These are phyloP conservation scores for Uromys caudimaculatus DNA, from an alignment of 2,797 vertebrate genomes.

Conservation along the genomic window DNA sequence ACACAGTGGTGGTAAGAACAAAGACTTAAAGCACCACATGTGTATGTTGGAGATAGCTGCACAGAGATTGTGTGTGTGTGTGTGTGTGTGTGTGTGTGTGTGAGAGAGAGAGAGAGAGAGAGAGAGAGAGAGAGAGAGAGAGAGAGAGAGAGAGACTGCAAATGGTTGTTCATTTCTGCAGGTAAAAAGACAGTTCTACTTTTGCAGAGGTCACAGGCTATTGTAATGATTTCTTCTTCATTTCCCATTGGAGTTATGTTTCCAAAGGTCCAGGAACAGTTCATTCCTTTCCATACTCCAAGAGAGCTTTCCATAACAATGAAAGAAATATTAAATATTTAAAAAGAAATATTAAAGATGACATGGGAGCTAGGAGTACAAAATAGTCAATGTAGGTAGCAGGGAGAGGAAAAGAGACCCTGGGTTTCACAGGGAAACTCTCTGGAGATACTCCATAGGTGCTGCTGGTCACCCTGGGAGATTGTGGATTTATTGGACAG, in stretches of 20 bases:
- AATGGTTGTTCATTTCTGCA: not conserved
- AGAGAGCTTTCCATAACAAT: slow-evolving; percentile 60
- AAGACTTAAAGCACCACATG: slow-evolving; percentile 58
- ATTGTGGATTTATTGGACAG: slow-evolving; percentile 10
- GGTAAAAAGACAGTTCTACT: slow-evolving; percentile 75
- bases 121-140: too few relatives aligned
- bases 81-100: not conserved
- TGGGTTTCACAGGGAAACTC: slow-evolving; percentile 52
- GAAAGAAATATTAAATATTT: slow-evolving; percentile 43
- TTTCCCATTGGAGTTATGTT: slow-evolving; percentile 80
- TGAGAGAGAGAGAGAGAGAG: too few relatives aligned
- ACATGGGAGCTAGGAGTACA: not conserved
- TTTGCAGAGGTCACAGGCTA: slow-evolving; percentile 79
- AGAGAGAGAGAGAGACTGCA: not conserved
- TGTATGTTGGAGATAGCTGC: slow-evolving; percentile 72
- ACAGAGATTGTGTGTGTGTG: not conserved
- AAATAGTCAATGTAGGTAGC: not conserved
- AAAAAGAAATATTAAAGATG: slow-evolving; percentile 43
- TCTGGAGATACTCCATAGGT: not conserved
- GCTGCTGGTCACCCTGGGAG: slow-evolving; percentile 25
- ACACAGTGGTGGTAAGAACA: slow-evolving; percentile 68
- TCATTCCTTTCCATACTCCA: slow-evolving; percentile 55
- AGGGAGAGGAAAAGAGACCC: not conserved
- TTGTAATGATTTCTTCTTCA: slow-evolving; percentile 61
- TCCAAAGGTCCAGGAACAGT: slow-evolving; percentile 75